These are phyloP conservation scores for Liolophura sinensis DNA, from an alignment of 1,140 invertebrate species.

Conservation along the genomic window DNA sequence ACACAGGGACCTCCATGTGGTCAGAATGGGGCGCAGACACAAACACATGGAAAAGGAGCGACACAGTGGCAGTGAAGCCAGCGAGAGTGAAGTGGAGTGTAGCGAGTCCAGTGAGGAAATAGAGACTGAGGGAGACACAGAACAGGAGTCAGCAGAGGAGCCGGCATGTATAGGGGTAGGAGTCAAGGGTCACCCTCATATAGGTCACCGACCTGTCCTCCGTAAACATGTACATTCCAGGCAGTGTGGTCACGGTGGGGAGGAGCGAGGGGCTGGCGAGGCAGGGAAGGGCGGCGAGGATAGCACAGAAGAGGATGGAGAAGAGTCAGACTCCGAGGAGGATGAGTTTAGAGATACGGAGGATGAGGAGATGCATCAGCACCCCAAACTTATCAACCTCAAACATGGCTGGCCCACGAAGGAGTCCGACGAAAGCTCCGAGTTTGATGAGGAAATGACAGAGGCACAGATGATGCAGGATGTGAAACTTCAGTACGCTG, in stretches of 20 bases:
- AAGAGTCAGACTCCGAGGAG: slow-evolving; percentile 43
- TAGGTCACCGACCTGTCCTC: slow-evolving; percentile 11
- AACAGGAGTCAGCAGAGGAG: background rate
- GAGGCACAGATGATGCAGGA: slow-evolving; percentile 14
- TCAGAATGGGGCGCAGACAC: too few relatives aligned
- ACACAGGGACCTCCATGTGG: too few relatives aligned
- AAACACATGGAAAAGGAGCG: too few relatives aligned
- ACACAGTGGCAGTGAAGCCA: slow-evolving; percentile 9
- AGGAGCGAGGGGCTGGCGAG: too few relatives aligned
- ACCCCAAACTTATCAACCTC: slow-evolving; percentile 34
- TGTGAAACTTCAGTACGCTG: slow-evolving; percentile 8
- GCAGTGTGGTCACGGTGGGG: slow-evolving; percentile 15
- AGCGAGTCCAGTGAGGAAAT: slow-evolving; percentile 18
- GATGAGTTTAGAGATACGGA: slow-evolving; percentile 30
- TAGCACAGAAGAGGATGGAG: slow-evolving; percentile 34
- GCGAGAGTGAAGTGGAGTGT: slow-evolving; percentile 23
- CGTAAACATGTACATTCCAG: slow-evolving; percentile 3
- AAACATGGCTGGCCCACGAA: slow-evolving; percentile 27
- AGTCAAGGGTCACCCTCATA: slow-evolving; percentile 13
- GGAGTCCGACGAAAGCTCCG: slow-evolving; percentile 45
- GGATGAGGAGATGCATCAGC: slow-evolving; percentile 41
- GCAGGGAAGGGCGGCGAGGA: slow-evolving; percentile 37
- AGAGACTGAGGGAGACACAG: background rate
- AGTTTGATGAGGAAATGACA: slow-evolving; percentile 38
- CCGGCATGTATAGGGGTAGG: background rate